Percentiles rank a stretch among this genome's conserved stretches.
These are phyloP conservation scores for Hedychridium roseum DNA, from an alignment of 2,888 invertebrate species.

Conservation along the genomic window DNA sequence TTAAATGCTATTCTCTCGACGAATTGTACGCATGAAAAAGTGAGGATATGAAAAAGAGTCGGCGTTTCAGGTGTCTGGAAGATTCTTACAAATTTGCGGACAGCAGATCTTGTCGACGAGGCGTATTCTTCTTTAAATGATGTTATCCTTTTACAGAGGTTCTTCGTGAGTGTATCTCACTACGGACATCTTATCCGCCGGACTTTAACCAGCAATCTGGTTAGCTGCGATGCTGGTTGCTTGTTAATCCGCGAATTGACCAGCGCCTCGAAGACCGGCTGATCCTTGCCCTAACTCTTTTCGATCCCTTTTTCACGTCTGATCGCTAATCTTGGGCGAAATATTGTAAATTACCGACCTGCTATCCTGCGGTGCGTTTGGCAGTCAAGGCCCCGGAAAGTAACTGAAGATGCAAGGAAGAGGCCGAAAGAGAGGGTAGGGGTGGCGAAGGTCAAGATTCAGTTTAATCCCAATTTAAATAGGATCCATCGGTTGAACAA, in stretches of 20 bases:
- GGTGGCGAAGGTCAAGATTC: no score
- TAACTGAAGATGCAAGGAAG: not conserved
- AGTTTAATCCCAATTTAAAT: conserved; percentile 55
- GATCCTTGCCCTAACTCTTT: conserved; percentile 14
- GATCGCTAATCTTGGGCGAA: conserved; percentile 20
- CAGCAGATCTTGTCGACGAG: conserved; percentile 3
- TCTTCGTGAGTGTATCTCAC: conserved; percentile 21
- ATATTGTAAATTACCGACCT: conserved; percentile 31
- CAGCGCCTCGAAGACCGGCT: conserved; percentile 20
- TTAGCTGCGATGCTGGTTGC: conserved; percentile 38
- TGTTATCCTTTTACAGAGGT: conserved; percentile 28
- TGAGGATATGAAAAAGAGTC: not conserved
- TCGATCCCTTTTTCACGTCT: not conserved
- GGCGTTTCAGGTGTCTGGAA: not conserved
- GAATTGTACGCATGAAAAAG: not conserved
- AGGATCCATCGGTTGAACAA: conserved; percentile 39
- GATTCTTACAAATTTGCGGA: not conserved
- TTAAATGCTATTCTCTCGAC: conserved; percentile 4
- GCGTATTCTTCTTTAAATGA: conserved; percentile 21
- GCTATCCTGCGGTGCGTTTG: not conserved
- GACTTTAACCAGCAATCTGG: conserved; percentile 52
- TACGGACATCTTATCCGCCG: conserved; percentile 36
- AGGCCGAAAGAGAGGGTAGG: conserved; percentile 5
- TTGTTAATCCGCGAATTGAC: conserved; percentile 42
- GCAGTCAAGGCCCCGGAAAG: not conserved